These are phyloP conservation scores for Linyphia triangularis DNA, from an alignment of 2,888 invertebrate genomes.

Conservation along the genomic window DNA sequence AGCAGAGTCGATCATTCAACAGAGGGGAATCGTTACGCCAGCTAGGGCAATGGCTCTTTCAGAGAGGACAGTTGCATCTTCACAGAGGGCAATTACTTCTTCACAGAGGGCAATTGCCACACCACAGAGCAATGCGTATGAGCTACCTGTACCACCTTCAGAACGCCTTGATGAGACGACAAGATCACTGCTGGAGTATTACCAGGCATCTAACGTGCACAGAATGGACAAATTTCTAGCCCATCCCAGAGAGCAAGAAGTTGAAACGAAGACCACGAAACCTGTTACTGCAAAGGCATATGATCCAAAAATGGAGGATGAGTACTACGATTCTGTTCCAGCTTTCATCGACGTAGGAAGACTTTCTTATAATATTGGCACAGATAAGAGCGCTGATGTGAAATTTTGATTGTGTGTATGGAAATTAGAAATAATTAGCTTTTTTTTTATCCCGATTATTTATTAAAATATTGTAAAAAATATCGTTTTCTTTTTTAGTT, in stretches of 20 bases:
- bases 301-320: conserved; percentile 46
- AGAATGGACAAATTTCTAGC: too few species aligned
- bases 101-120: background rate
- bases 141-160: background rate
- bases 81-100: too few species aligned
- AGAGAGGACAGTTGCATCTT: background rate
- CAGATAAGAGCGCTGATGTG: background rate
- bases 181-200: background rate
- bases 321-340: conserved; percentile 66
- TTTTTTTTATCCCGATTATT: background rate
- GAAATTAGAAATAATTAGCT: too few species aligned
- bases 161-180: background rate
- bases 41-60: background rate
- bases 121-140: background rate
- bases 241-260: too few species aligned
- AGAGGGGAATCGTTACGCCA: background rate
- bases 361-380: conserved; percentile 75
- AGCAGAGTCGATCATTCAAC: background rate
- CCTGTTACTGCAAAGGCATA: background rate
- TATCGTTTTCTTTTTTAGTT: background rate
- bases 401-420: background rate
- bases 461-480: background rate
- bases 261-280: background rate
- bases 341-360: conserved; percentile 74
- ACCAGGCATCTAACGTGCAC: background rate